phyloP scores from a whole-genome alignment of 92 coral and sea anemone genomes.

The Metridium senile region DNA sequence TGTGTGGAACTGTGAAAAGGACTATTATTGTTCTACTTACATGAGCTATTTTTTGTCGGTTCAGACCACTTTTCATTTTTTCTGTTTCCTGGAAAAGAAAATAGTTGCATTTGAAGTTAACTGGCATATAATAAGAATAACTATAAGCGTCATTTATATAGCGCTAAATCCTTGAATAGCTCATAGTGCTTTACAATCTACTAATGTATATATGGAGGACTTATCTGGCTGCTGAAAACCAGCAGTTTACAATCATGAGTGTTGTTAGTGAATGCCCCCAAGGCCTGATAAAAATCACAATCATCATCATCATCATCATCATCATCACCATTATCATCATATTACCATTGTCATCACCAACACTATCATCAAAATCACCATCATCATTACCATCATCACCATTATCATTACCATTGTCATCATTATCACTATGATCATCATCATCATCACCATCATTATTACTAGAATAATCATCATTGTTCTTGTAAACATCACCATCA shows the following conservation, averaged over 20 bases:
- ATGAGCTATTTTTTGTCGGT: conserved; percentile 15
- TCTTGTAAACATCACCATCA: not conserved
- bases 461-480: not conserved
- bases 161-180: no score
- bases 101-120: no score
- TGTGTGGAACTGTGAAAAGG: no score
- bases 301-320: not conserved
- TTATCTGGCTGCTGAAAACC: no score
- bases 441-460: not conserved
- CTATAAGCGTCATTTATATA: no score
- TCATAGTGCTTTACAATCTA: no score
- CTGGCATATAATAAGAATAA: no score
- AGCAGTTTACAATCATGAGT: no score
- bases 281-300: not conserved
- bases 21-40: conserved; percentile 31
- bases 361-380: not conserved
- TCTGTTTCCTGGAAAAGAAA: conserved; percentile 34
- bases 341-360: not conserved
- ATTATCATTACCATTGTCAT: not conserved
- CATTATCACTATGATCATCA: not conserved
- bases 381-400: not conserved
- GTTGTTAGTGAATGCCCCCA: no score
- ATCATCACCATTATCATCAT: not conserved
- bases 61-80: conserved; percentile 24
- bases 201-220: no score